Conservation (phyloP, 2,797 vertebrate species). For the Rachycentron canadum region DNA sequence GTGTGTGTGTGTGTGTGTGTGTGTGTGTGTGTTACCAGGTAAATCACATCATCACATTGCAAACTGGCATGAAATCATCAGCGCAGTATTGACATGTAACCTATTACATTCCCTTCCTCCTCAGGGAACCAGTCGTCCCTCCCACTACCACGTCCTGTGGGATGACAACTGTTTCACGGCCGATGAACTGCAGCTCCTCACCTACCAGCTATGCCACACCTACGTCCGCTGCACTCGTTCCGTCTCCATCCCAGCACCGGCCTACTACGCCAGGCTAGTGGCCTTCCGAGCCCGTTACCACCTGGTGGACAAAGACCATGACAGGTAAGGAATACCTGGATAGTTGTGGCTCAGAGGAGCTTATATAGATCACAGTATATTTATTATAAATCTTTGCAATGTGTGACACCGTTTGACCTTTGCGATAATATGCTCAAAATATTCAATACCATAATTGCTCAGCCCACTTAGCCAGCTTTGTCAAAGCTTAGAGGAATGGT, state of each 20-base stretch:
- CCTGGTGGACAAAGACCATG: conserved; percentile 99
- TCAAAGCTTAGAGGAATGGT: not conserved
- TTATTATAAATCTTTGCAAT: not conserved
- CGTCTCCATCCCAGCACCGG: conserved; percentile 97
- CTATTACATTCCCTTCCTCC: not conserved
- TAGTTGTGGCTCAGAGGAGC: not conserved
- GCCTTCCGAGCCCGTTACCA: conserved; percentile 98
- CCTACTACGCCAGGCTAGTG: conserved; percentile 97
- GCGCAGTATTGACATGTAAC: not conserved
- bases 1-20: not conserved
- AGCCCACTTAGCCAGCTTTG: not conserved
- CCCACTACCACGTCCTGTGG: conserved; percentile 99
- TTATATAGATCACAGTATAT: too few species aligned
- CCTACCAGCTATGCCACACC: conserved; percentile 99
- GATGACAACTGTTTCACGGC: conserved; percentile 99
- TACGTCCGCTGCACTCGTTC: conserved; percentile 98
- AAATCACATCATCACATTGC: not conserved
- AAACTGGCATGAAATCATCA: not conserved
- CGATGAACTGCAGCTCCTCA: conserved; percentile 96
- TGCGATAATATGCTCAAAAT: not conserved
- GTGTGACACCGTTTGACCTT: not conserved
- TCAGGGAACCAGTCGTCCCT: conserved; percentile 98
- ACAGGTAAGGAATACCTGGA: conserved; percentile 87
- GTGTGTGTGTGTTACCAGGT: not conserved
- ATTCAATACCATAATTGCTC: not conserved